Conservation (phyloP, 2,113 vertebrate species). For the Antigone vipio region DNA sequence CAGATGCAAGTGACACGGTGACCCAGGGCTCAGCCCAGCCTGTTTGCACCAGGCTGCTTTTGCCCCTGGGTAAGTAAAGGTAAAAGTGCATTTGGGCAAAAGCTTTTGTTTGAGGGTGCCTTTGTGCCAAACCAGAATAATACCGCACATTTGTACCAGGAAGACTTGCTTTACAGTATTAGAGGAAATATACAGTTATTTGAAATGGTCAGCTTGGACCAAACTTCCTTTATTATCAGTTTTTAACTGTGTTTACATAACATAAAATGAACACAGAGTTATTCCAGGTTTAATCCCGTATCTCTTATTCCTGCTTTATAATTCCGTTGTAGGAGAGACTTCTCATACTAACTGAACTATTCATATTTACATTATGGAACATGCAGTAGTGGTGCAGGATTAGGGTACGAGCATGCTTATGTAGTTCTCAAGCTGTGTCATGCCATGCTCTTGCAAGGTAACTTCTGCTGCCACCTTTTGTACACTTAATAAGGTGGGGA, state of each 20-base stretch:
- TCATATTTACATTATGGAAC: neutral
- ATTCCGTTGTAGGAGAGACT: neutral
- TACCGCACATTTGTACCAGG: neutral
- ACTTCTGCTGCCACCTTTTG: neutral
- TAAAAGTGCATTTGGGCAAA: neutral
- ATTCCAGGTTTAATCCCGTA: neutral
- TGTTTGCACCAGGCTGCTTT: neutral
- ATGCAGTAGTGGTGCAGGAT: neutral
- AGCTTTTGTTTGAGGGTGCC: neutral
- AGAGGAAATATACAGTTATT: neutral
- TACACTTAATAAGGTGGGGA: neutral
- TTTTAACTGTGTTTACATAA: neutral
- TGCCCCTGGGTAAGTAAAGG: neutral
- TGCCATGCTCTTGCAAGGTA: neutral
- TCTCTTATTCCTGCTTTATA: neutral
- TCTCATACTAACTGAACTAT: neutral
- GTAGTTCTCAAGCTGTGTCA: neutral
- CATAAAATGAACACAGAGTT: neutral
- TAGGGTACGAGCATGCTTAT: accelerated
- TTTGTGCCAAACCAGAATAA: neutral
- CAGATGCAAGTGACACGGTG: neutral
- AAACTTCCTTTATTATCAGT: neutral
- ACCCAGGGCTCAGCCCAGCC: neutral
- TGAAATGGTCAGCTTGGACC: neutral
- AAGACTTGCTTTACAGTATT: neutral